phyloP scores from a whole-genome alignment of 2,888 invertebrate genomes.

The Pyrrhopygopsis socrates region DNA sequence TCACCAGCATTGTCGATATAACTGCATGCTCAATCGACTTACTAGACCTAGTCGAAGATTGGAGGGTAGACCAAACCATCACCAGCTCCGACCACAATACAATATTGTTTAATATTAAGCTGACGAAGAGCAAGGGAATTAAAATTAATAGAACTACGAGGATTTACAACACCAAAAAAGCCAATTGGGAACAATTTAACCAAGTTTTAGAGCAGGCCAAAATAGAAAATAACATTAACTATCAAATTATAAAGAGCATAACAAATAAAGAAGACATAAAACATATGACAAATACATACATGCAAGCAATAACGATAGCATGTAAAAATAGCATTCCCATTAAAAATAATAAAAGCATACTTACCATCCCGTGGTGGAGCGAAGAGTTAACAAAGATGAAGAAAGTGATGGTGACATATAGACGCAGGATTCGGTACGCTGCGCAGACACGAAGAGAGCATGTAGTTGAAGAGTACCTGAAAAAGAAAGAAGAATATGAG shows the following conservation, averaged over 20 bases:
- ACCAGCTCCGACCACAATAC: neutral
- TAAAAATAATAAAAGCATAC: neutral
- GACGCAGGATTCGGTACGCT: neutral
- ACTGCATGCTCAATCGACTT: conserved; percentile 35
- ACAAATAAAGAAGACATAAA: neutral
- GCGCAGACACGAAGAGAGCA: neutral
- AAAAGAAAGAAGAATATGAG: no score
- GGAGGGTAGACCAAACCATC: no score
- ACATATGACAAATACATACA: neutral
- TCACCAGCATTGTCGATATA: conserved; percentile 28
- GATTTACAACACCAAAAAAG: neutral
- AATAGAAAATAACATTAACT: no score
- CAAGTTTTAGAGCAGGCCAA: no score
- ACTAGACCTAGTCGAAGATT: no score
- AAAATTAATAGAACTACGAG: neutral
- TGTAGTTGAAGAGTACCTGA: no score
- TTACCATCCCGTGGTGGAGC: neutral
- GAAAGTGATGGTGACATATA: neutral
- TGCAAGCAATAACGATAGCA: neutral
- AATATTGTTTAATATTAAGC: neutral
- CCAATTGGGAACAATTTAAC: neutral
- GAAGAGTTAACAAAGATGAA: neutral
- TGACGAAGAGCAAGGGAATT: neutral
- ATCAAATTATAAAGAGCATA: no score
- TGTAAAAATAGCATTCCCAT: neutral